Conservation (phyloP, 2,797 vertebrate genomes). For the Myioborus miniatus region DNA sequence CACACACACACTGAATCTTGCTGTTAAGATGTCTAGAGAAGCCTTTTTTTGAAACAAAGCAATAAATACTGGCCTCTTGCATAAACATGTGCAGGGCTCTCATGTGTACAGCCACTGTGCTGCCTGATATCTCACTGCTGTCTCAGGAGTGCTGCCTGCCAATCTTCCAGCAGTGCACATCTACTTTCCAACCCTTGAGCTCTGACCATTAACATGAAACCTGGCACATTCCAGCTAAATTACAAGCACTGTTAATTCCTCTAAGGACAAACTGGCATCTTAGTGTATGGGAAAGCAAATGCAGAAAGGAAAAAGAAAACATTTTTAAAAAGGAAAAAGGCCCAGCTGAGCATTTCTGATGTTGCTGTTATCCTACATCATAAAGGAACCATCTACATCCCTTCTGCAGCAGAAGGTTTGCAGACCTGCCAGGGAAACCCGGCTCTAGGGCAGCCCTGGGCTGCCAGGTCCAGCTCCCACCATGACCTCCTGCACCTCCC, state of each 20-base stretch:
- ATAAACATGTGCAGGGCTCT: background rate
- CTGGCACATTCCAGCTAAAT: background rate
- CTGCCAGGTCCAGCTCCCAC: background rate
- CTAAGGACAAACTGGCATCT: background rate
- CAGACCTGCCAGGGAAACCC: background rate
- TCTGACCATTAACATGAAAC: background rate
- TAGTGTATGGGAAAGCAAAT: background rate
- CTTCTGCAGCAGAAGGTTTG: background rate
- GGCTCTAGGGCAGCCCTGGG: background rate
- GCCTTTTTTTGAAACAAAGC: background rate
- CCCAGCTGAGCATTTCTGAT: background rate
- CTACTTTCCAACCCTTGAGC: background rate
- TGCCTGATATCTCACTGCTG: background rate
- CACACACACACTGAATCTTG: background rate
- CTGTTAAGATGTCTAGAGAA: background rate
- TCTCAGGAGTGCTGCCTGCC: background rate
- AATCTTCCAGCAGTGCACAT: background rate
- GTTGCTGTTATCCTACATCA: background rate
- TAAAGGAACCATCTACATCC: background rate
- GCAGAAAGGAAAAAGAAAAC: background rate
- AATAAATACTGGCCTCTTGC: constrained; percentile 11
- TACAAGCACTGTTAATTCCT: background rate
- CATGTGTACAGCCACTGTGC: background rate
- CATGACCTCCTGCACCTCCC: background rate
- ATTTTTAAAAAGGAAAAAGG: background rate